Conservation (phyloP, 2,888 invertebrate species). For the Adelognathus sp. region DNA sequence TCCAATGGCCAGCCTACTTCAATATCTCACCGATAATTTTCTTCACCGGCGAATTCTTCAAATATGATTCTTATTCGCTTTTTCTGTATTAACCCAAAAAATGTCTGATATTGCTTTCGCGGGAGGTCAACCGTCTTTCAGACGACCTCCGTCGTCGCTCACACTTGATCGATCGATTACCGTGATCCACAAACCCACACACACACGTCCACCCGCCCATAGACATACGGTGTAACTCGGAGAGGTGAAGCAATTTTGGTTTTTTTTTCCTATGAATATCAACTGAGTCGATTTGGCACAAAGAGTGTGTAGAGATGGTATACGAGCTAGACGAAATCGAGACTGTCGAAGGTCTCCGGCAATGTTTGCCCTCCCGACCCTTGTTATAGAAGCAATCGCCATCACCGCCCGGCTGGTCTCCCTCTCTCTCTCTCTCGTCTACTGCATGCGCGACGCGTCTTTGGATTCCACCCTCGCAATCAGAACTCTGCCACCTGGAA, state of each 20-base stretch:
- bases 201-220: background rate
- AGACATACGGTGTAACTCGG: background rate
- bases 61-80: background rate
- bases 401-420: conserved; percentile 6
- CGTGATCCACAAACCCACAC: background rate
- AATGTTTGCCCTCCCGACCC: conserved; percentile 37
- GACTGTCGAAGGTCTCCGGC: conserved; percentile 16
- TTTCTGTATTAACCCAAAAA: background rate
- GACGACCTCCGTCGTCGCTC: background rate
- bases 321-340: background rate
- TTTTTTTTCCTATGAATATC: conserved; percentile 15
- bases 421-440: conserved; percentile 20
- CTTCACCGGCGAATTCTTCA: background rate
- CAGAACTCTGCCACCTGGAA: conserved; percentile 60
- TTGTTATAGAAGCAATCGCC: conserved; percentile 50
- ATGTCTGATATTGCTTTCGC: background rate
- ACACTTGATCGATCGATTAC: conserved; percentile 38
- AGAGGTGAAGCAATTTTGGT: background rate
- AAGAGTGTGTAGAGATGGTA: conserved; percentile 9
- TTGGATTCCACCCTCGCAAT: conserved; percentile 51
- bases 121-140: background rate
- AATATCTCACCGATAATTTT: background rate
- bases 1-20: background rate
- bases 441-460: no score
- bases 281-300: conserved; percentile 22